These are phyloP conservation scores for Chaenodraco wilsoni DNA, from an alignment of 2,797 vertebrate species.

Conservation along the genomic window DNA sequence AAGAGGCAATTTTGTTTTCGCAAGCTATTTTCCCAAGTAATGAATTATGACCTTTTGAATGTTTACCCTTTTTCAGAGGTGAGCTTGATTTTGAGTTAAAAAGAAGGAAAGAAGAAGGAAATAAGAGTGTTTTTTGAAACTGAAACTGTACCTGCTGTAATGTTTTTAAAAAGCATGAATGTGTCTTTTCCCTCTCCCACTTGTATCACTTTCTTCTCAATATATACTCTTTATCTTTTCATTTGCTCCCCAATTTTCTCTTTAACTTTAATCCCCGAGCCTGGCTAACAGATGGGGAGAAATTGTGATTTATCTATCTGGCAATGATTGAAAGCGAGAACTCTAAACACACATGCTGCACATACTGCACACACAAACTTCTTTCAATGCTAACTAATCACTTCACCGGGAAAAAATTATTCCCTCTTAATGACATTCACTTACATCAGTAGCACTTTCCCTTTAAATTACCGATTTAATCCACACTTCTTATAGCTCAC, in stretches of 20 bases:
- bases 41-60: conserved; percentile 71
- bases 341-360: conserved; percentile 42
- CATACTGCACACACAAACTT: conserved; percentile 31
- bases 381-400: conserved; percentile 51
- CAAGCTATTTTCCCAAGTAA: conserved; percentile 57
- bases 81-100: conserved; percentile 18
- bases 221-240: conserved; percentile 31
- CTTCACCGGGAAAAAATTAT: conserved; percentile 12
- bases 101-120: not conserved
- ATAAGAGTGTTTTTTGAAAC: conserved; percentile 15
- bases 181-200: conserved; percentile 9
- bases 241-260: conserved; percentile 21
- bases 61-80: conserved; percentile 45
- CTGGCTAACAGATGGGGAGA: conserved; percentile 60
- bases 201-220: conserved; percentile 13
- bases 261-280: conserved; percentile 5
- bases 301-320: conserved; percentile 61
- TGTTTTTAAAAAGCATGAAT: conserved; percentile 33
- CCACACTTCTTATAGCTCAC: not conserved
- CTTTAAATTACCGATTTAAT: conserved; percentile 27
- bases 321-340: conserved; percentile 53
- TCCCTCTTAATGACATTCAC: conserved; percentile 28
- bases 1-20: conserved; percentile 45
- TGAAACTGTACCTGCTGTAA: conserved; percentile 24
- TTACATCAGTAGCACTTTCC: conserved; percentile 11